phyloP scores from a whole-genome alignment of 2,797 vertebrate species.

The Peromyscus eremicus region DNA sequence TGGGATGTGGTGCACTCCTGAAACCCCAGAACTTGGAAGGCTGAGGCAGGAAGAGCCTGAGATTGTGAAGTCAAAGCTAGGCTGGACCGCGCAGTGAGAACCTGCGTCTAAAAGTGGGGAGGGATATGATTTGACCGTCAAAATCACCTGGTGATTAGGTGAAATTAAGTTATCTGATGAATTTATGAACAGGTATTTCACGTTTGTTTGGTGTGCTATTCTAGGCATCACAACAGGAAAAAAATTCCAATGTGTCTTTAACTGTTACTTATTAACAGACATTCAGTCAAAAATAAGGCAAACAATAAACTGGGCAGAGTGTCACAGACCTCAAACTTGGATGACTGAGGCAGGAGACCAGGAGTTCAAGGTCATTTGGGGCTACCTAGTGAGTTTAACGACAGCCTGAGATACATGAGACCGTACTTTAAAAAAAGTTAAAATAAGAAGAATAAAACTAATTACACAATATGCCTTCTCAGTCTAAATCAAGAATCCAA shows the following conservation, averaged over 20 bases:
- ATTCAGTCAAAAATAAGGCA: constrained; percentile 54
- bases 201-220: constrained; percentile 44
- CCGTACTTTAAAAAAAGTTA: neutral
- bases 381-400: no score
- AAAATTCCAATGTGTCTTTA: constrained; percentile 24
- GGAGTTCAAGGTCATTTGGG: neutral
- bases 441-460: constrained; percentile 58
- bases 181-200: constrained; percentile 10
- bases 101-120: neutral
- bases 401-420: neutral
- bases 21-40: neutral
- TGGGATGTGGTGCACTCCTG: neutral
- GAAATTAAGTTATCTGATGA: constrained; percentile 53
- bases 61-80: neutral
- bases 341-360: neutral
- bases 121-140: constrained; percentile 25
- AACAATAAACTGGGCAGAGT: neutral
- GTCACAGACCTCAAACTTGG: neutral
- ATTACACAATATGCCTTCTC: constrained; percentile 19
- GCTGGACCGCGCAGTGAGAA: neutral
- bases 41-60: neutral
- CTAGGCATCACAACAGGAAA: constrained; percentile 12
- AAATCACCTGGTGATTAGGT: neutral
- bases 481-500: neutral
- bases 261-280: constrained; percentile 7